Conservation (phyloP, 2,113 vertebrate genomes). For the Alouatta palliata region DNA sequence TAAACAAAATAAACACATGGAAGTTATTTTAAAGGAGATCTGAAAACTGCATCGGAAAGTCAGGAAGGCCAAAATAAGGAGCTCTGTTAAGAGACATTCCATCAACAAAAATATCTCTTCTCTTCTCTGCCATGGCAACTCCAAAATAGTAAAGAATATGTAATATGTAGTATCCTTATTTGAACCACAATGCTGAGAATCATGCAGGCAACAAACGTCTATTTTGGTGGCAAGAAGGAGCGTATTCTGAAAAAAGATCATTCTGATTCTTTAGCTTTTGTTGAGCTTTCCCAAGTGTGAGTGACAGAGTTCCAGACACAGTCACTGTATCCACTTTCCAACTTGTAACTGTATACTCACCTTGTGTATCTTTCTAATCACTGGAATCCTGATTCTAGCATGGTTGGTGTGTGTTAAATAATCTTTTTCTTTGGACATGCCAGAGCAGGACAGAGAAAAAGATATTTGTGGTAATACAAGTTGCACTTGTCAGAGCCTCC, state of each 20-base stretch:
- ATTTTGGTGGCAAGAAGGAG: slow-evolving; percentile 57
- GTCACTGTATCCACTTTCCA: neutral
- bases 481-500: slow-evolving; percentile 62
- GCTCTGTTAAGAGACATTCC: slow-evolving; percentile 75
- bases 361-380: neutral
- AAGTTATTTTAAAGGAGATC: slow-evolving; percentile 55
- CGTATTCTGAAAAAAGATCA: slow-evolving; percentile 28
- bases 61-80: slow-evolving; percentile 73
- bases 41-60: slow-evolving; percentile 71
- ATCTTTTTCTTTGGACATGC: slow-evolving; percentile 46
- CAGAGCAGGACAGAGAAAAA: slow-evolving; percentile 65
- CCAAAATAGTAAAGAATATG: slow-evolving; percentile 80
- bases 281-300: slow-evolving; percentile 21
- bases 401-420: slow-evolving; percentile 49
- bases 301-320: slow-evolving; percentile 18
- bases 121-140: slow-evolving; percentile 76
- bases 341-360: neutral
- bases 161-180: slow-evolving; percentile 70
- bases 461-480: slow-evolving; percentile 56
- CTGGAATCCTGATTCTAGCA: neutral
- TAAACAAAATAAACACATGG: neutral
- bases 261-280: neutral
- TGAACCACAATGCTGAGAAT: slow-evolving; percentile 70
- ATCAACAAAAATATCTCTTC: slow-evolving; percentile 76
- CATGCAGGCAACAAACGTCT: slow-evolving; percentile 40